Percentiles rank a stretch among this genome's conserved stretches.
Evolutionary conservation across 2,113 vertebrate genomes (phyloP).

Genomic region (Melozone crissalis): DNA sequence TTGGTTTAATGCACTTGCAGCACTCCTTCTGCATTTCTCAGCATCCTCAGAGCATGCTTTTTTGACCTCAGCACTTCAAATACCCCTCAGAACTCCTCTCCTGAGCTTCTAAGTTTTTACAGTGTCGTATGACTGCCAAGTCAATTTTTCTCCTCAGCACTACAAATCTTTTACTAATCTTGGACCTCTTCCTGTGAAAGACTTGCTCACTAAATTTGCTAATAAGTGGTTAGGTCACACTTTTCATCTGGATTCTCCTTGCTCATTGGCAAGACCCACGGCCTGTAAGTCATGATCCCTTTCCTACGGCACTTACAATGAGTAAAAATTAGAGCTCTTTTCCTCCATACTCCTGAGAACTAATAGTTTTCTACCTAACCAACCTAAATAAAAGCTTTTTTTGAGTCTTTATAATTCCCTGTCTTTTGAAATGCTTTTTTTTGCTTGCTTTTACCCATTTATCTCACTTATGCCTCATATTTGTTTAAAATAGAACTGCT

Average conservation of each 20-base stretch:
- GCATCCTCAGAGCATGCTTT: neutral
- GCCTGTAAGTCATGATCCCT: neutral
- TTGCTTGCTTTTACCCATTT: neutral
- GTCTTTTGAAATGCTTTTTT: neutral
- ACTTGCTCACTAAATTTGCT: neutral
- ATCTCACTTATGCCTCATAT: neutral
- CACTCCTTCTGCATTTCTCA: neutral
- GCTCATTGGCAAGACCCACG: neutral
- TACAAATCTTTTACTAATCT: neutral
- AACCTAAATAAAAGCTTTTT: neutral
- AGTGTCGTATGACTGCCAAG: neutral
- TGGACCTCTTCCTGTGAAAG: neutral
- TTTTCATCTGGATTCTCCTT: neutral
- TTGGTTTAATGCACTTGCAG: neutral
- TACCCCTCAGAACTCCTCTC: neutral
- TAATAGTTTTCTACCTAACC: neutral
- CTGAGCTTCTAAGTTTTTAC: neutral
- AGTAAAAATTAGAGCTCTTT: neutral
- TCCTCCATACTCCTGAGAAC: neutral
- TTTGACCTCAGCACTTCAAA: constrained; percentile 21
- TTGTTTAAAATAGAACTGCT: neutral
- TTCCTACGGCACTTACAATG: neutral
- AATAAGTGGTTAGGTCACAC: neutral
- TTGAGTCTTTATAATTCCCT: neutral
- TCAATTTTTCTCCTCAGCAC: neutral